phyloP scores from a whole-genome alignment of 2,888 invertebrate species.

The Drosophila yooni region DNA sequence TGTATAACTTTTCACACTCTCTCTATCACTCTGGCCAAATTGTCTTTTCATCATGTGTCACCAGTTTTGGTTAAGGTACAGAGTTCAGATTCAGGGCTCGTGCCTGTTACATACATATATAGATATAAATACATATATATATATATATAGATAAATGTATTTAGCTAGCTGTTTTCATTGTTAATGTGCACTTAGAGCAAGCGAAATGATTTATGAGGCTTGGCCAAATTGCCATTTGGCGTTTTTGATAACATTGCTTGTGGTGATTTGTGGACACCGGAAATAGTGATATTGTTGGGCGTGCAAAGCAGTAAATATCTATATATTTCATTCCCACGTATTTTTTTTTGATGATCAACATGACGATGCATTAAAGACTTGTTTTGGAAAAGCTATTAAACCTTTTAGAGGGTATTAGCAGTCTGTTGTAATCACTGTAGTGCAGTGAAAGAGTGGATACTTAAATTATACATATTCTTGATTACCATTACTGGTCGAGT shows the following conservation, averaged over 20 bases:
- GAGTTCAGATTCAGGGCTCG: constrained; percentile 1
- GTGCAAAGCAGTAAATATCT: constrained; percentile 17
- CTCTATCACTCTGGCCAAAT: constrained; percentile 30
- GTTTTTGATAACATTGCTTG: constrained; percentile 26
- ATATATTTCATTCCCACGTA: constrained; percentile 4
- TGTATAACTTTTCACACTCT: constrained; percentile 36
- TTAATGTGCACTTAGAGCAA: constrained; percentile 27
- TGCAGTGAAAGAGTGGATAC: not conserved
- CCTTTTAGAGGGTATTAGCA: not conserved
- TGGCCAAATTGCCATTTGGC: constrained; percentile 17
- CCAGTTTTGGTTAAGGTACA: constrained; percentile 12
- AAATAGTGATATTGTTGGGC: constrained; percentile 29
- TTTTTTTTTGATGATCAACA: constrained; percentile 4
- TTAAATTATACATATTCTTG: not conserved
- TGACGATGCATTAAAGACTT: constrained; percentile 1
- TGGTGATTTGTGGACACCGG: constrained; percentile 14
- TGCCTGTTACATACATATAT: constrained; percentile 8
- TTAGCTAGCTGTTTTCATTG: constrained; percentile 13
- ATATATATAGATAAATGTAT: not conserved
- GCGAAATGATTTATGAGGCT: constrained; percentile 52
- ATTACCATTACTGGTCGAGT: not conserved
- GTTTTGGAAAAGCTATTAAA: not conserved
- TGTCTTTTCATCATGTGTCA: constrained; percentile 43
- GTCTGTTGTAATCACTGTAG: not conserved
- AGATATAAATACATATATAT: not conserved